Evolutionary conservation across 2,797 vertebrate genomes (phyloP), one percentile per base, ranked within the genome.

Genomic region (Syncerus caffer): DNA sequence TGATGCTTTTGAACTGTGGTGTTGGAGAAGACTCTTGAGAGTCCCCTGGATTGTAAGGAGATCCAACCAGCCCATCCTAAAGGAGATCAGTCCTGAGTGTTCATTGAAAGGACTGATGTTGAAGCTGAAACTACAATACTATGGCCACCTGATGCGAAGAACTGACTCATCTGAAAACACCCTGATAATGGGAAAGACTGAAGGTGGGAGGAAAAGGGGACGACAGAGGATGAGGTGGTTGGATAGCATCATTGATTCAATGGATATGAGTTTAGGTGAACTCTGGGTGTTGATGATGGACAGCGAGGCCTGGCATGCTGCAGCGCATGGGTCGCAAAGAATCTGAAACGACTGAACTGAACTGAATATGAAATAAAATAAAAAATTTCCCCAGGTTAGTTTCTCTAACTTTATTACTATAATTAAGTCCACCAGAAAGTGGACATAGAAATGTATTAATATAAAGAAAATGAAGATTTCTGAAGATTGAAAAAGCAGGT

Each of bases 261-360:
- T n/a, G 8, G 16, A 67, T 62, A 34, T 67, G 62, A 34, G 31
- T 67, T 67, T 67, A n/a, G 2, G 62, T 34, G 17, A 10, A 34
- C 8, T 34, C 62, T 1, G 31, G 62, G 62, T 67, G 16, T 19
- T 19, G 17, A 1, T 34, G 31, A n/a, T 19, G 31, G 62, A 34
- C 62, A 64, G 31, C 15, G 31, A 64, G 31, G 62, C 15, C 62
- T 17, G 62, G 31, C 2, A 0, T 34, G 62, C 8, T 34, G n/a
- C 16, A 19, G 62, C 4, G 4, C 31, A 64, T 64, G 16, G 8
- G 2, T 10, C 0, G 0, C 62, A 67, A 64, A n/a, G 16, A 67
- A 9, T n/a, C 31, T 19, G 31, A 67, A 62, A 10, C 0, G 0
- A 64, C 31, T 34, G 16, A n/a, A n/a, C 2, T 64, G 62, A 67